Evolutionary conservation across 2,888 invertebrate genomes (phyloP).

Genomic region (Heterodera filipjevi): DNA sequence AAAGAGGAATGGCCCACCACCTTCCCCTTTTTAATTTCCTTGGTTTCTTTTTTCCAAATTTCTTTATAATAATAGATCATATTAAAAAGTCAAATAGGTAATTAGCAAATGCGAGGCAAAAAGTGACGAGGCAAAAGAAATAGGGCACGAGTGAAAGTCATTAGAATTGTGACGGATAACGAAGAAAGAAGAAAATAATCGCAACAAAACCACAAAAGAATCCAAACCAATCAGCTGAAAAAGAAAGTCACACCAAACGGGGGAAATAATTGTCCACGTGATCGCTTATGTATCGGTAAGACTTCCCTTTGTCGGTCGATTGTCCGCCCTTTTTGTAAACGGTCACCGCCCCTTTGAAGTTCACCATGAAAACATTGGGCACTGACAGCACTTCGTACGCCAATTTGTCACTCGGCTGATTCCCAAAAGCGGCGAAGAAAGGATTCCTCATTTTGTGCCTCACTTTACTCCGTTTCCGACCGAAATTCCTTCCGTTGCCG

Average conservation of each 20-base stretch:
- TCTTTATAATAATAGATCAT: not conserved
- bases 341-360: not conserved
- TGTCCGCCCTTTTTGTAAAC: not conserved
- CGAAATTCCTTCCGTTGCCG: not conserved
- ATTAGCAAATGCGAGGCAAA: too few species aligned
- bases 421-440: constrained; percentile 7
- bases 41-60: not conserved
- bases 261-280: not conserved
- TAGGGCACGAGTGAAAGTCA: too few species aligned
- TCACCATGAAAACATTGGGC: not conserved
- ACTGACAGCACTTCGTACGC: not conserved
- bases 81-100: too few species aligned
- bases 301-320: not conserved
- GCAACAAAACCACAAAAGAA: too few species aligned
- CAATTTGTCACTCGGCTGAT: not conserved
- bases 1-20: not conserved
- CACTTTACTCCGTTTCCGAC: not conserved
- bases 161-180: too few species aligned
- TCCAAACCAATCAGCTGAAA: not conserved
- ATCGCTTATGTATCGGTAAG: not conserved
- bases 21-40: not conserved
- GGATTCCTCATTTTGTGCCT: not conserved
- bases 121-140: too few species aligned
- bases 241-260: not conserved
- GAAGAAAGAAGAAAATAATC: too few species aligned